Evolutionary conservation across 2,797 vertebrate genomes (phyloP), one percentile per base, ranked within the genome.

Genomic region (Hydrolagus colliei): DNA sequence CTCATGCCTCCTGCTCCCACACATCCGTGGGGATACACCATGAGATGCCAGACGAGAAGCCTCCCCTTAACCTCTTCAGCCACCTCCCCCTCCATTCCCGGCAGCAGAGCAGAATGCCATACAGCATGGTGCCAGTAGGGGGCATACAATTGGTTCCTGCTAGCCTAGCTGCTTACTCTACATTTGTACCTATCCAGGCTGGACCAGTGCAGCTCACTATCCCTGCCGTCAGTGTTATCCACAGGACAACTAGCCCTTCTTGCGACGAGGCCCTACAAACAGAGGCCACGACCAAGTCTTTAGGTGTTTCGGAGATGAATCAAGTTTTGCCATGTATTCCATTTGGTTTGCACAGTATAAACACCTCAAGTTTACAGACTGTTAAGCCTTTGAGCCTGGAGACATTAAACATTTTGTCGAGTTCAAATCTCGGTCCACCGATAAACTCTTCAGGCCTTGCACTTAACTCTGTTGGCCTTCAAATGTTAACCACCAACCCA

Each of bases 11-110:
- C 0, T 61, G 74, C 0, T 85, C 86, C 0, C 85, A 87, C 35
- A 94, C 87, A 4, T 74, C 90, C 0, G 90, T 90, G n/a, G 90
- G 93, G 76, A 91, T 90, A 0, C 91, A 88, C 20, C 92, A 89
- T 18, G 27, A 16, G 35, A 1, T 67, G n/a, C 16, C 41, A 32
- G 79, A 10, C 2, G 63, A 68, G 32, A 4, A 71, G 16, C 18
- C 93, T 2, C 94, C 93, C 86, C 95, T 96, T 4, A 97, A 94
- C 88, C 91, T 99, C 87, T 99, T 97, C 89, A 99, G 97, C 90
- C 98, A 99, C 91, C 95, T 99, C 9, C 98, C 98, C 22, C 90
- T 98, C 91, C 98, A 99, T 90, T 99, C 98, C 0, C 98, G 98
- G 90, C 96, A 93, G 89, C 97, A 96, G 3, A 88, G 92, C 14